Evolutionary conservation across 1,140 invertebrate genomes (phyloP), one percentile per base, ranked within the genome.

Genomic region (Drosophila ohnishii): DNA sequence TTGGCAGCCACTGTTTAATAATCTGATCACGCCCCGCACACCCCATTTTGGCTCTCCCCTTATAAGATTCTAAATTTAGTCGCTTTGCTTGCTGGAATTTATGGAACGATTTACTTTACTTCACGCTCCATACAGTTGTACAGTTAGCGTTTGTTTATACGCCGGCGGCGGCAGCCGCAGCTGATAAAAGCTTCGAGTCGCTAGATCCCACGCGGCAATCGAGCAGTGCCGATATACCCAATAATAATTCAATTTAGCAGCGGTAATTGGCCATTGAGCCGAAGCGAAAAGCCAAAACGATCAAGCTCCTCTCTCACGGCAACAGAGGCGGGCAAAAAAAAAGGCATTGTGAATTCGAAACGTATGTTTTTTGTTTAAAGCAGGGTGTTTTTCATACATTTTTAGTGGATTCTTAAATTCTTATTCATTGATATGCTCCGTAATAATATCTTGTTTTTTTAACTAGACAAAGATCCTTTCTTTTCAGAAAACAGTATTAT

Each of bases 161-260:
- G 51, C 44, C 61, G 65, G 44, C 70, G 45, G 60, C 55, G 50
- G 30, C 40, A 44, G 53, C 30, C 69, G 53, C 70, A 78, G 78
- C 72, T 65, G 60, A 77, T 71, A 73, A 85, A 85, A 81, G 42
- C 42, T 13, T 22, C n/a, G 55, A 75, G 71, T 37, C 44, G 64
- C 13, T 51, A 40, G 59, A 86, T 85, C 83, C 83, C 83, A 84
- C 78, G 83, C 78, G 77, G 75, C 69, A 53, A 50, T 45, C 37
- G 47, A 37, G 37, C 37, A 25, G 9, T 34, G 57, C 28, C 56
- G 19, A 55, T 55, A 62, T 62, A 74, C 51, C 62, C 66, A 82
- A 86, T 87, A 86, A 79, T 85, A 85, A 87, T 87, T 74, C 83
- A 79, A 76, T 88, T 87, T 76, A 73, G 72, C 71, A 80, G 67